Conservation (phyloP, 92 coral and sea anemone species). For the Bergia puertoricense region DNA sequence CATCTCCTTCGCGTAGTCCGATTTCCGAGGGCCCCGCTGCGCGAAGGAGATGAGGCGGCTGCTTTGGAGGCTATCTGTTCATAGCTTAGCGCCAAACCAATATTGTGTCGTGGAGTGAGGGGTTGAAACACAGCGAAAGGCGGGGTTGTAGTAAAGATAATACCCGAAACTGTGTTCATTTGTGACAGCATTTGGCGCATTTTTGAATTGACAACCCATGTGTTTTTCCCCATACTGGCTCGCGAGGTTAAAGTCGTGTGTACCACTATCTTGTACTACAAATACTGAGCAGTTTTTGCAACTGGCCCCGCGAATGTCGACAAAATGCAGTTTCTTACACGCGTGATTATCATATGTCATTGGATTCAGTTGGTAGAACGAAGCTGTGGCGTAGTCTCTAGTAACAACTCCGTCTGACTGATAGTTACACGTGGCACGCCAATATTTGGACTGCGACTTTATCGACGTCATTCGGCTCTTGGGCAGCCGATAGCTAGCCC, state of each 20-base stretch:
- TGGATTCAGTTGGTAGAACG: constrained; percentile 10
- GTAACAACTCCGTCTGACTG: constrained; percentile 3
- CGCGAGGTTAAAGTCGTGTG: not conserved
- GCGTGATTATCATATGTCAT: not conserved
- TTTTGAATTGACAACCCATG: not conserved
- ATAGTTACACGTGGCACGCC: constrained; percentile 28
- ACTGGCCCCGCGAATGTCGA: constrained; percentile 17
- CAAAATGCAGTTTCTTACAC: not conserved
- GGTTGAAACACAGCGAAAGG: not conserved
- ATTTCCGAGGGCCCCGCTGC: no score
- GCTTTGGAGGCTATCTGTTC: not conserved
- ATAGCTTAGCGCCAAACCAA: not conserved
- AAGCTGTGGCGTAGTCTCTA: not conserved
- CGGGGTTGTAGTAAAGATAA: constrained; percentile 6
- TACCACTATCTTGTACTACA: constrained; percentile 3
- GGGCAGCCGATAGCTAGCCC: not conserved
- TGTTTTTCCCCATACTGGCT: not conserved
- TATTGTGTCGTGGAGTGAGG: not conserved
- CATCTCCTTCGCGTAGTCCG: no score
- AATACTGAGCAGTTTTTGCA: not conserved
- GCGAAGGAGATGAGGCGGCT: no score
- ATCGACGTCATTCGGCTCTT: not conserved
- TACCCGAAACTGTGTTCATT: not conserved
- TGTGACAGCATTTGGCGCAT: not conserved
- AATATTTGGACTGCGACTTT: not conserved